A percentile compares a stretch with the other conserved stretches of the same genome.
phyloP scores from a whole-genome alignment of 2,888 invertebrate genomes.

The Leptogaster cylindrica region DNA sequence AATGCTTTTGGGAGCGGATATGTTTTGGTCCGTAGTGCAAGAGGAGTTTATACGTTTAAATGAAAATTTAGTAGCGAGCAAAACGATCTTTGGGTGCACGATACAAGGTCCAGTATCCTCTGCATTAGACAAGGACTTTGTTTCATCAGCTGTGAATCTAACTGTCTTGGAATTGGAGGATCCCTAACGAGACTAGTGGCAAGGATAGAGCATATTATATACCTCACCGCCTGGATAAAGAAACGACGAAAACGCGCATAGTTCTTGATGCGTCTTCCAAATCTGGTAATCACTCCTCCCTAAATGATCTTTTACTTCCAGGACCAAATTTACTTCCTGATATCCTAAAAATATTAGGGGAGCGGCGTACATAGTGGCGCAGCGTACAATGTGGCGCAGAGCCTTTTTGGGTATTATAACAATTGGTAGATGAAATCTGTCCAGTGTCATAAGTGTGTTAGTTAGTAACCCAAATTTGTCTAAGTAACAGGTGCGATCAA shows the following conservation, averaged over 20 bases:
- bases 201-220: neutral
- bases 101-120: neutral
- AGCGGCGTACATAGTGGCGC: no score
- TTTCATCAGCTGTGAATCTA: no score
- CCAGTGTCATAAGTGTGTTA: no score
- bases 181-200: neutral
- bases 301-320: neutral
- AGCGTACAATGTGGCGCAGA: no score
- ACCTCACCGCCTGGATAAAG: neutral
- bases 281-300: neutral
- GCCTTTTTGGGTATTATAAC: no score
- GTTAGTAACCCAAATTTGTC: no score
- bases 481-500: no score
- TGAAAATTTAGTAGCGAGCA: neutral
- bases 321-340: slow-evolving; percentile 5
- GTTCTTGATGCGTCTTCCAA: neutral
- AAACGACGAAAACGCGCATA: neutral
- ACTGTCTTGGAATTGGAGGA: no score
- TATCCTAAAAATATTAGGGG: neutral
- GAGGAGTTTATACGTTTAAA: neutral
- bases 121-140: no score
- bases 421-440: no score
- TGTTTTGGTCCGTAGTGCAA: neutral
- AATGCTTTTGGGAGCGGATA: slow-evolving; percentile 2
- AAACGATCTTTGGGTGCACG: slow-evolving; percentile 1